These are phyloP conservation scores for Drosophila dives DNA, from an alignment of 2,888 invertebrate species.

Conservation along the genomic window DNA sequence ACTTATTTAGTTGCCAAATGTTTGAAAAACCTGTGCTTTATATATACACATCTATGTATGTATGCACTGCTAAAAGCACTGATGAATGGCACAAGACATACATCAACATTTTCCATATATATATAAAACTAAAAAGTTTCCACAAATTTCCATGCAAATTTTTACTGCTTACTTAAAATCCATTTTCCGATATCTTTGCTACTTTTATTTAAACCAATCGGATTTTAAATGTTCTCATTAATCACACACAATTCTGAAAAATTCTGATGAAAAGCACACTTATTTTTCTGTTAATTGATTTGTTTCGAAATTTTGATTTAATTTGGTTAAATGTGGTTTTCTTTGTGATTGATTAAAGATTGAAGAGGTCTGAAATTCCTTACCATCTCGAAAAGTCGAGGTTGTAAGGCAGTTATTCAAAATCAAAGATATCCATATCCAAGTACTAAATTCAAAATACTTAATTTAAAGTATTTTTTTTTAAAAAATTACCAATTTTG, in stretches of 20 bases:
- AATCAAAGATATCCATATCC: not conserved
- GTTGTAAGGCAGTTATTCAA: not conserved
- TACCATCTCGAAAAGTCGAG: not conserved
- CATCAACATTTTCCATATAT: not conserved
- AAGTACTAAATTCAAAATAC: not conserved
- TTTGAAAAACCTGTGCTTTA: conserved; percentile 14
- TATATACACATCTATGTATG: not conserved
- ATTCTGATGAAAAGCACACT: no score
- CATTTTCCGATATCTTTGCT: not conserved
- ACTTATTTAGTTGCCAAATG: conserved; percentile 21
- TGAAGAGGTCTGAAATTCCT: not conserved
- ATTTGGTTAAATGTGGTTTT: not conserved
- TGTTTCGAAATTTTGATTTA: not conserved
- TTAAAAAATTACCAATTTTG: not conserved
- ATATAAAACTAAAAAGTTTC: not conserved
- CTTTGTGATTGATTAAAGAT: not conserved
- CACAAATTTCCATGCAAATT: not conserved
- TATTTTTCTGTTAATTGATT: not conserved
- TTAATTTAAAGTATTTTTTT: not conserved
- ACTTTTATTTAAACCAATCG: not conserved
- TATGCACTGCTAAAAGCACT: not conserved
- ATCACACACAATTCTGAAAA: no score
- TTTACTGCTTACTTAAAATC: not conserved
- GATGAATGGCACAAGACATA: not conserved
- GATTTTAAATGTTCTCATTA: not conserved